phyloP scores from a whole-genome alignment of 2,888 invertebrate species.

The Troglohyphantes excavatus region DNA sequence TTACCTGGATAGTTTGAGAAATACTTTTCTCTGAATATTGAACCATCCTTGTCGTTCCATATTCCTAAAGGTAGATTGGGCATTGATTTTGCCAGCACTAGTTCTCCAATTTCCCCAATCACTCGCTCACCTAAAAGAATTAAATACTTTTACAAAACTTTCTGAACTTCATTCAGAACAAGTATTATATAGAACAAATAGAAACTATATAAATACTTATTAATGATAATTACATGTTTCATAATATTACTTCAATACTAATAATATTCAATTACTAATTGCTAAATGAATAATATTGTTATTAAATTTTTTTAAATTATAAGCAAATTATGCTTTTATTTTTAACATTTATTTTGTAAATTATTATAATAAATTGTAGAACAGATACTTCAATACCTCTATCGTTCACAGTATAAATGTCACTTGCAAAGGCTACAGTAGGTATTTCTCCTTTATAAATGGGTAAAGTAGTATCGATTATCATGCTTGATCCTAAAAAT shows the following conservation, averaged over 20 bases:
- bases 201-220: no score
- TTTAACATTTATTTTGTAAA: no score
- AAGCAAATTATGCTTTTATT: no score
- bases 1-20: conserved; percentile 83
- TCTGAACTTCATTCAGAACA: no score
- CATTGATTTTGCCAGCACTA: conserved; percentile 85
- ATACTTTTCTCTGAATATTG: conserved; percentile 84
- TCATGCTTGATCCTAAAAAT: neutral
- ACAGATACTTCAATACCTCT: neutral
- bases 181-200: no score
- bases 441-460: conserved; percentile 85
- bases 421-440: conserved; percentile 84
- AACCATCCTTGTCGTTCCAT: conserved; percentile 84
- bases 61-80: conserved; percentile 85
- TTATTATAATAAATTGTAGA: no score
- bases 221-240: no score
- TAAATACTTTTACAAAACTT: neutral
- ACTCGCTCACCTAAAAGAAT: conserved; percentile 83
- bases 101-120: conserved; percentile 84
- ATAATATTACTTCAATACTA: no score
- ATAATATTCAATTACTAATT: no score
- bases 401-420: conserved; percentile 81
- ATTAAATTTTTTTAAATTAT: no score
- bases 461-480: conserved; percentile 83
- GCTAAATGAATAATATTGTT: no score